Evolutionary conservation across 2,888 invertebrate genomes (phyloP).

Genomic region (Strigamia crassipes): DNA sequence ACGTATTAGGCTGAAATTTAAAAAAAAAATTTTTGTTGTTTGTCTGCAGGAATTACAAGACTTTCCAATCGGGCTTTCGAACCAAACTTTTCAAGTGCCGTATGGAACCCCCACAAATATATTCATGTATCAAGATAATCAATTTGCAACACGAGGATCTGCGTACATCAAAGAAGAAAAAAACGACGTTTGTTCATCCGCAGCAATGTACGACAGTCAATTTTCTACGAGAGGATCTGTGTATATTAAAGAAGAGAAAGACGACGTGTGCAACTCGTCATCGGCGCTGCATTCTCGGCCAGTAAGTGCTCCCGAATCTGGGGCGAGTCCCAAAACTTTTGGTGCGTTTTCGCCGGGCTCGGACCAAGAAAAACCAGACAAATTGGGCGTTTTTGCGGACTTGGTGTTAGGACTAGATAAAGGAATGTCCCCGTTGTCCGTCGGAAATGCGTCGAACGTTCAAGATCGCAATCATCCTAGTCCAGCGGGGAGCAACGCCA

Average conservation of each 20-base stretch:
- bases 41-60: constrained; percentile 45
- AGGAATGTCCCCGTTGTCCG: constrained; percentile 51
- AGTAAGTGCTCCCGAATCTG: constrained; percentile 45
- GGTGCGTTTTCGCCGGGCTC: constrained; percentile 48
- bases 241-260: constrained; percentile 45
- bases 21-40: neutral
- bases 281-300: constrained; percentile 30
- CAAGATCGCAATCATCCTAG: constrained; percentile 56
- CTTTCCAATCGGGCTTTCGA: constrained; percentile 43
- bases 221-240: neutral
- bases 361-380: constrained; percentile 51
- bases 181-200: constrained; percentile 35
- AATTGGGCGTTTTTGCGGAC: constrained; percentile 48
- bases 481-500: constrained; percentile 54
- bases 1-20: neutral
- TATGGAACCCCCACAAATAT: constrained; percentile 30
- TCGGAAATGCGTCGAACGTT: constrained; percentile 54
- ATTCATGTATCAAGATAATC: constrained; percentile 45
- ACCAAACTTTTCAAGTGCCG: constrained; percentile 36
- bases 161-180: constrained; percentile 45
- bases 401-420: constrained; percentile 44
- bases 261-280: constrained; percentile 23
- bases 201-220: constrained; percentile 41
- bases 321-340: constrained; percentile 51
- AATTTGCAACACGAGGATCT: neutral